Base-by-base conservation (phyloP, 2,113 vertebrate genomes). In the Damaliscus lunatus region DNA sequence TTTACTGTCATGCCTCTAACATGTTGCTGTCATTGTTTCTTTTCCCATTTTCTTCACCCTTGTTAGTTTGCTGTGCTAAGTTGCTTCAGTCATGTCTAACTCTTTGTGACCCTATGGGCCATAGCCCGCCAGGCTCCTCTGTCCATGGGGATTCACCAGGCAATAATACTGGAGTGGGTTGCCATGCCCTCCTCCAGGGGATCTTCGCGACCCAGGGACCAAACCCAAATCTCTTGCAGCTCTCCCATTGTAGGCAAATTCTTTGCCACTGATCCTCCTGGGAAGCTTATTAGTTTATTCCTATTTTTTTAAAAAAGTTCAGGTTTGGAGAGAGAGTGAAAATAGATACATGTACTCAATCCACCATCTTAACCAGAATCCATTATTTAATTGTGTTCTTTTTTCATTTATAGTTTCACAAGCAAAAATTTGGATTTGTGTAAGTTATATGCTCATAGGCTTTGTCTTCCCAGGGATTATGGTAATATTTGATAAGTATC, bases 331-430 rank as follows among this genome's bases (percentile, higher is more conserved):
- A 62, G 6, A 25, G 8, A 82, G 29, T 90, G 25, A 94, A 81
- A 81, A 90, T 50, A 55, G 53, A 83, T 43, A 6, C 29, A 74
- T 31, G 12, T 27, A 14, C 74, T 78, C 57, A 43, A 57, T 7
- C 14, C 11, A 85, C 16, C 33, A 40, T 62, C 27, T 43, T 29
- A 80, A 74, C 29, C 13, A 11, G 27, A 74, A 83, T 21, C 27
- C 29, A 87, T 31, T 48, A 29, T 89, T 90, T 77, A 59, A 31
- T 60, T 94, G 43, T 57, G 23, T 95, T 95, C 25, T 81, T 36
- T 96, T 16, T 88, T 93, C n/a, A 43, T 50, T 86, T 94, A 91
- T 95, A 57, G 29, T 71, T 86, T 95, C 88, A 90, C 16, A 64
- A 25, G 50, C 10, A 36, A 60, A 78, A 89, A 53, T 31, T 4